A percentile compares a stretch with the other conserved stretches of the same genome.
phyloP scores from a whole-genome alignment of 2,888 invertebrate species.

The Melinaea menophilus region DNA sequence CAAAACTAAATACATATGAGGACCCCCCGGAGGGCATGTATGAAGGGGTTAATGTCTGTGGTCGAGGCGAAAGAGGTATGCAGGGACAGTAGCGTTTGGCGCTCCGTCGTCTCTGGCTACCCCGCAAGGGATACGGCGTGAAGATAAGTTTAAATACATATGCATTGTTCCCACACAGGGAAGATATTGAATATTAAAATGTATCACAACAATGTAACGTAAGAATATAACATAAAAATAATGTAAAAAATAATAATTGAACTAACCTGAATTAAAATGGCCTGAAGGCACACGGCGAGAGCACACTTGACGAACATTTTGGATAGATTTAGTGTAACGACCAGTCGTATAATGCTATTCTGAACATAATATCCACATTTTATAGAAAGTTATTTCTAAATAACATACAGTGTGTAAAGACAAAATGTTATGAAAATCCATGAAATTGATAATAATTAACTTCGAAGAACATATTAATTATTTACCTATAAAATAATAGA shows the following conservation, averaged over 20 bases:
- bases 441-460: neutral
- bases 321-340: neutral
- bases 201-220: neutral
- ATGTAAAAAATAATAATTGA: neutral
- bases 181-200: no score
- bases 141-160: no score
- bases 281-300: neutral
- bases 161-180: no score
- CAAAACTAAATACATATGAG: no score
- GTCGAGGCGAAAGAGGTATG: no score
- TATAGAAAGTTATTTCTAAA: neutral
- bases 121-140: no score
- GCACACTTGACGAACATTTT: neutral
- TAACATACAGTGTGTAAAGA: neutral
- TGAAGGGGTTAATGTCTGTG: no score
- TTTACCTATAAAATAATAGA: neutral
- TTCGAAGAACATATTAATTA: neutral
- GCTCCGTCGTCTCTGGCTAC: no score
- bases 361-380: neutral
- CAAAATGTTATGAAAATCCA: neutral
- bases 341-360: no score
- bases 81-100: no score
- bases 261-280: constrained; percentile 3
- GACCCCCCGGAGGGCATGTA: no score
- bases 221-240: neutral